Base-by-base conservation (phyloP, 1,140 invertebrate genomes). In the Caligus rogercresseyi region DNA sequence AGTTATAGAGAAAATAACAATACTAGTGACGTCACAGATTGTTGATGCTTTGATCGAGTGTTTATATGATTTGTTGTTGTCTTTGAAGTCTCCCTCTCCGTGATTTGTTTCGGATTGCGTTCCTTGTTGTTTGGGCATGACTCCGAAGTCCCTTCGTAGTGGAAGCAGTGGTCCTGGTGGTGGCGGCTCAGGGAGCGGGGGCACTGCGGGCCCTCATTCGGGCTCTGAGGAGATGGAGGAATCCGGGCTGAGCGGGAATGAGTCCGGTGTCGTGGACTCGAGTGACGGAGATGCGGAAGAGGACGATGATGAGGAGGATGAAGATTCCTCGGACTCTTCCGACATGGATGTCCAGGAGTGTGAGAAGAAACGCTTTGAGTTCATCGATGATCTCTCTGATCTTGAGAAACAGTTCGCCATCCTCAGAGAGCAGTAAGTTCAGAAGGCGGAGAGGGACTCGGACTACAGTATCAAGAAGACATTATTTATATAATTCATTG, bases 301-400 rank as follows among this genome's bases (percentile, higher is more conserved):
- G 69, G 67, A 72, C 64, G 62, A 68, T 43, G 74, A 76, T 61
- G 75, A 76, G 61, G 73, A 76, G 72, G 75, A 77, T 16, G 71
- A 72, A 26, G 71, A 74, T 54, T 72, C 72, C 13, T 67, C 69
- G 15, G 70, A 70, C 19, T 66, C 69, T 71, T 21, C 82, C 70
- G 91, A 94, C 73, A 84, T 95, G 81, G 89, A 95, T 74, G 88
- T 91, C 73, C 85, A 83, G 67, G 89, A 91, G 76, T 92, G 87
- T 69, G 89, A 93, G 68, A 79, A 81, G 60, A 75, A 86, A 55
- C 77, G 87, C 66, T 82, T 78, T 61, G 86, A 90, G 71, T 87
- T 86, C 69, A 76, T 89, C 60, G 83, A 89, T 69, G 87, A 90
- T 72, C 76, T 94, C 70, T 80, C 81, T 4, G 87, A 92, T 72